Percentiles rank a stretch among this genome's conserved stretches.
These are phyloP conservation scores for Paratilapia polleni DNA, from an alignment of 2,113 vertebrate genomes.

Conservation along the genomic window DNA sequence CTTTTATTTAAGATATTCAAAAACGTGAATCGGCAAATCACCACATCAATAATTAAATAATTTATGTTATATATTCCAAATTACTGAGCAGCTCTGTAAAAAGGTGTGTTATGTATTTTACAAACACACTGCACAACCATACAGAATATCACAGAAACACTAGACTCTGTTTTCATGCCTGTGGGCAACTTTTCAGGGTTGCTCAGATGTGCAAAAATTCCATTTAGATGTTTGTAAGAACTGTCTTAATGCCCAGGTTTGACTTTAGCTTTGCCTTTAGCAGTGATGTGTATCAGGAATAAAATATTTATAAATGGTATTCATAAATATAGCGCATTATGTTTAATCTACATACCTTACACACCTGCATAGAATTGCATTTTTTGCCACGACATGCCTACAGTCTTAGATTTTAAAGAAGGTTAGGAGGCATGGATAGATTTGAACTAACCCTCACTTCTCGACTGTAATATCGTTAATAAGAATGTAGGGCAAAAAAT, in stretches of 20 bases:
- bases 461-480: background rate
- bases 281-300: background rate
- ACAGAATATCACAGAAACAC: background rate
- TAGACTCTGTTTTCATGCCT: background rate
- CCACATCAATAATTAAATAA: background rate
- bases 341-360: constrained; percentile 50
- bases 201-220: constrained; percentile 28
- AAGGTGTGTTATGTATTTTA: background rate
- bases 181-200: background rate
- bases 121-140: background rate
- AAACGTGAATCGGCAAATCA: background rate
- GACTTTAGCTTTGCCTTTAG: constrained; percentile 2
- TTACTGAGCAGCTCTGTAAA: constrained; percentile 4
- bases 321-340: constrained; percentile 37
- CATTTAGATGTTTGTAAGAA: background rate
- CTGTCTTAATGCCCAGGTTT: constrained; percentile 20
- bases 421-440: background rate
- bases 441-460: background rate
- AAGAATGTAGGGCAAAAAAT: background rate
- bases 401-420: background rate
- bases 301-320: constrained; percentile 57
- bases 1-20: background rate
- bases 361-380: constrained; percentile 64
- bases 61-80: background rate
- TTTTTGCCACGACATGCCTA: constrained; percentile 20